These are phyloP conservation scores for Tipula confusa DNA, from an alignment of 2,888 invertebrate genomes.

Conservation along the genomic window DNA sequence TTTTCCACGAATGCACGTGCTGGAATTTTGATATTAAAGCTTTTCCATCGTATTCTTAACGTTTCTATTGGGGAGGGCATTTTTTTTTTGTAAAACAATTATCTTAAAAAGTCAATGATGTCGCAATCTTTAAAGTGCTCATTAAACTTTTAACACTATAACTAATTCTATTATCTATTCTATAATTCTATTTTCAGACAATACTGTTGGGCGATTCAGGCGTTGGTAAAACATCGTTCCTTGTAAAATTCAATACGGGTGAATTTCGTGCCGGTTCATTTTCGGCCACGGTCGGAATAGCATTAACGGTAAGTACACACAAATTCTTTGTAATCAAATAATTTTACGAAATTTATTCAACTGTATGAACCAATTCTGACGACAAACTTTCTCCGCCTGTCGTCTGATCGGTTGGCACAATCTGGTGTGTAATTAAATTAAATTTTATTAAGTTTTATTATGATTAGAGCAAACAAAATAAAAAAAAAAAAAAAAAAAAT, in stretches of 20 bases:
- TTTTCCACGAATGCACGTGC: too few relatives aligned
- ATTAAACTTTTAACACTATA: too few relatives aligned
- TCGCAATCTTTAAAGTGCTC: too few relatives aligned
- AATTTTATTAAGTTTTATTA: not conserved
- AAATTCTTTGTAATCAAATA: not conserved
- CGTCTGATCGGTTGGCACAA: not conserved
- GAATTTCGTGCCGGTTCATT: conserved; percentile 87
- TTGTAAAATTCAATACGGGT: conserved; percentile 91
- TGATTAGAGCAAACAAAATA: not conserved
- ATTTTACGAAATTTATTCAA: not conserved
- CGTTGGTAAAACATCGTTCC: conserved; percentile 86
- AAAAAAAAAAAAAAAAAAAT: not conserved
- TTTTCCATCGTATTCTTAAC: too few relatives aligned
- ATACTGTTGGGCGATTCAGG: conserved; percentile 92
- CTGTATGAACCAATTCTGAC: not conserved
- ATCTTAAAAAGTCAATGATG: too few relatives aligned
- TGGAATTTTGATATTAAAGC: too few relatives aligned
- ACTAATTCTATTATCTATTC: too few relatives aligned
- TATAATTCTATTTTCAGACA: conserved; percentile 61
- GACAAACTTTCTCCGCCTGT: not conserved
- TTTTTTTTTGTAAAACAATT: too few relatives aligned
- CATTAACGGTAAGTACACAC: conserved; percentile 74
- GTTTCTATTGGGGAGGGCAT: too few relatives aligned
- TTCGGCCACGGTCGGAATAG: conserved; percentile 91
- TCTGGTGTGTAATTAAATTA: not conserved